These are phyloP conservation scores for Lethrus apterus DNA, from an alignment of 1,140 invertebrate species.

Conservation along the genomic window DNA sequence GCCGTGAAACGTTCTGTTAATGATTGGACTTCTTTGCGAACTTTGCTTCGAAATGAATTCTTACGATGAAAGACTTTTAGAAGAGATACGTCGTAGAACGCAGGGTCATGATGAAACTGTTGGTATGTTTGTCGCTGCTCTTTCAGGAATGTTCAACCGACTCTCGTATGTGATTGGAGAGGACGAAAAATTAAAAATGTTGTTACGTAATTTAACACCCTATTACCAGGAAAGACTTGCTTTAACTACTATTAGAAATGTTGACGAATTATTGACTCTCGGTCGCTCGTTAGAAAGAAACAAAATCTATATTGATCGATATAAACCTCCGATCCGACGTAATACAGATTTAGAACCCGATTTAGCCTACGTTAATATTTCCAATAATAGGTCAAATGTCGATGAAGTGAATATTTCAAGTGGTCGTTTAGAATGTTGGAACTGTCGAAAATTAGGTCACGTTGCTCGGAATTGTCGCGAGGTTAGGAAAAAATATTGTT, in stretches of 20 bases:
- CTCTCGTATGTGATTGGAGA: slow-evolving; percentile 17
- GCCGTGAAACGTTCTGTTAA: slow-evolving; percentile 17
- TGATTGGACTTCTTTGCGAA: slow-evolving; percentile 24
- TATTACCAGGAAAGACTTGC: slow-evolving; percentile 17
- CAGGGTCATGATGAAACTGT: slow-evolving; percentile 33
- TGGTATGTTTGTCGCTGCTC: slow-evolving; percentile 30
- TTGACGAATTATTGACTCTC: slow-evolving; percentile 5
- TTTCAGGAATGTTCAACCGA: slow-evolving; percentile 28
- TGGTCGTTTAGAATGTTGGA: background rate
- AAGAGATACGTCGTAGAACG: too few relatives aligned
- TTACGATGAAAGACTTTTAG: too few relatives aligned
- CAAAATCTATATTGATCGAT: slow-evolving; percentile 2
- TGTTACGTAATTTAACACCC: background rate
- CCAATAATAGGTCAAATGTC: too few relatives aligned
- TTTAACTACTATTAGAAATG: slow-evolving; percentile 14
- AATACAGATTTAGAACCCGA: slow-evolving; percentile 11
- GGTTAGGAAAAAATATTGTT: background rate
- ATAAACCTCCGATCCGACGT: background rate
- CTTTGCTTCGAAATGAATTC: slow-evolving; percentile 27
- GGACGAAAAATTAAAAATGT: background rate
- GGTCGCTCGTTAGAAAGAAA: slow-evolving; percentile 9
- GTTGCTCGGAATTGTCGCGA: background rate
- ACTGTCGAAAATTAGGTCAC: background rate
- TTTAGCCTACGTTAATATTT: too few relatives aligned
- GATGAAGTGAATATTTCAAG: too few relatives aligned